Percentiles rank a stretch among this genome's conserved stretches.
Conservation (phyloP, 2,888 invertebrate species). For the Leucophora obtusa region DNA sequence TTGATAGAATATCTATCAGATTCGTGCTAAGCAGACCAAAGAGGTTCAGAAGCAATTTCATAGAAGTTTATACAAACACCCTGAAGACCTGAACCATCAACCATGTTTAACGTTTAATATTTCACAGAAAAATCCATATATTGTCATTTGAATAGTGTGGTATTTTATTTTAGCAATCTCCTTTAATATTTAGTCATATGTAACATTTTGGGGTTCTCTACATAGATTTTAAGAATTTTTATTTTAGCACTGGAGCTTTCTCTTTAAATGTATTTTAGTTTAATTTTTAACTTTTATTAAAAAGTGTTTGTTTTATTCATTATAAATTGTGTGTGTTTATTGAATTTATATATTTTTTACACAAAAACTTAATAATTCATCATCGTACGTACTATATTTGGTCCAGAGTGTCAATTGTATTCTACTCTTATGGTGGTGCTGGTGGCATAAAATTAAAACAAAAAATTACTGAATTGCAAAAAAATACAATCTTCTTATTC, state of each 20-base stretch:
- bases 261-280: conserved; percentile 25
- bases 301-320: conserved; percentile 43
- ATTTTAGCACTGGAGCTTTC: conserved; percentile 49
- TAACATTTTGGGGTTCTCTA: conserved; percentile 32
- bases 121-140: not conserved
- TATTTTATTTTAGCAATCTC: not conserved
- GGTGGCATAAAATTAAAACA: conserved; percentile 67
- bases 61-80: too few species aligned
- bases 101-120: conserved; percentile 34
- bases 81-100: not conserved
- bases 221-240: conserved; percentile 1
- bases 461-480: conserved; percentile 67
- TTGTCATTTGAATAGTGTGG: not conserved
- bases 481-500: conserved; percentile 69
- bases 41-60: too few species aligned
- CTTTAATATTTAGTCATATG: conserved; percentile 28
- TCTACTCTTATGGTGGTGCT: conserved; percentile 73
- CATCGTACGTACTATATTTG: conserved; percentile 64
- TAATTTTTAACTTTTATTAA: conserved; percentile 19
- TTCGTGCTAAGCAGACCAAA: too few species aligned
- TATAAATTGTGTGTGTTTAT: conserved; percentile 47
- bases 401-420: conserved; percentile 70
- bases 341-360: conserved; percentile 46
- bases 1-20: too few species aligned
- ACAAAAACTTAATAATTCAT: conserved; percentile 56